Evolutionary conservation across 2,797 vertebrate genomes (phyloP), one percentile per base, ranked within the genome.

Genomic region (Hoplostethus mediterraneus): DNA sequence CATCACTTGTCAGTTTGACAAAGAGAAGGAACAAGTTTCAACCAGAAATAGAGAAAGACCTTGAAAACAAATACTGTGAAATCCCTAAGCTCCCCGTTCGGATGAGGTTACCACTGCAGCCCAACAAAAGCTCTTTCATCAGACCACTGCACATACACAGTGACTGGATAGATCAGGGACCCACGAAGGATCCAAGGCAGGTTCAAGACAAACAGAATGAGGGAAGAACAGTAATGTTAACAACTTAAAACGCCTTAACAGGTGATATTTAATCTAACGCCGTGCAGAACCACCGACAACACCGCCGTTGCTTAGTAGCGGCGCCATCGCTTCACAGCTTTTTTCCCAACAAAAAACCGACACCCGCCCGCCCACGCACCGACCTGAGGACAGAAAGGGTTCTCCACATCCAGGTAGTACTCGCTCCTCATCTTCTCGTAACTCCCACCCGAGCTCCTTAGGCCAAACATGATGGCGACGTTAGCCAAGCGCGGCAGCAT

Each of bases 391-490:
- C 90, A 89, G 83, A 95, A 94, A 64, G 93, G 93, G 71, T 93
- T 91, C 75, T 93, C 93, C 71, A 83, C 77, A 13, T 94, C 93
- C 52, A 92, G 82, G 79, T 92, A 92, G 84, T 88, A 91, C 79
- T 93, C 91, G 80, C 89, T 94, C 79, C 88, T 84, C 89, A 95
- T 95, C 88, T 95, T 95, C 91, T 93, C 92, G 66, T 95, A 95
- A 80, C 89, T 94, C 83, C 94, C 93, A 77, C 89, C 91, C 78
- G 93, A 94, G 86, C 90, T 93, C 89, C 89, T 92, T 82, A 93
- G 89, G 93, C 94, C 94, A 93, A 95, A 94, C 94, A 95, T 95
- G 89, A 90, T 94, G 94, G 94, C 93, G 62, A 91, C 85, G 90
- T 93, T 92, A 87, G 90, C 90, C 89, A 93, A 88, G 77, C 84